Evolutionary conservation across 2,888 invertebrate genomes (phyloP).

Genomic region (Eremobia ochroleuca): DNA sequence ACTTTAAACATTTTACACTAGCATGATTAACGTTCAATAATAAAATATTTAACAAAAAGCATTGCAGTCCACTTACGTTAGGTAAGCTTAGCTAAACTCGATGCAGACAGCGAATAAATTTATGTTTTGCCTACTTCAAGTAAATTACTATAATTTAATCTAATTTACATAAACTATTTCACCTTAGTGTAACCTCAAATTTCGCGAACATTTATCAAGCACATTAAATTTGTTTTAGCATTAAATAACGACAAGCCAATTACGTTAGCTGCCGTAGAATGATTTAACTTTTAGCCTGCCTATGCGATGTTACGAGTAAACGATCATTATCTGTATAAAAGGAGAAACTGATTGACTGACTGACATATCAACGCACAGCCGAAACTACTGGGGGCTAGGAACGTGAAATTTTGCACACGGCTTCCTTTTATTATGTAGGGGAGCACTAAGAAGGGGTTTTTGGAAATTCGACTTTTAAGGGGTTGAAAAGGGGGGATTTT

Average conservation of each 20-base stretch:
- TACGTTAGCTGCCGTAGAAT: conserved; percentile 22
- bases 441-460: too few relatives aligned
- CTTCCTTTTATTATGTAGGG: too few relatives aligned
- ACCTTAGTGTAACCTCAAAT: conserved; percentile 63
- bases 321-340: too few relatives aligned
- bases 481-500: too few relatives aligned
- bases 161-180: conserved; percentile 67
- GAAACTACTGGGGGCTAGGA: too few relatives aligned
- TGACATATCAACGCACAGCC: too few relatives aligned
- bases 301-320: not conserved
- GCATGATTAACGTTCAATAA: conserved; percentile 2
- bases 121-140: conserved; percentile 53
- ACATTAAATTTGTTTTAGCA: conserved; percentile 60
- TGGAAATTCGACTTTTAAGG: too few relatives aligned
- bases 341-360: too few relatives aligned
- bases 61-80: conserved; percentile 43
- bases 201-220: conserved; percentile 61
- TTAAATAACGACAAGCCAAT: conserved; percentile 56
- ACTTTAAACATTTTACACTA: conserved; percentile 1
- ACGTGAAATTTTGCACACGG: too few relatives aligned
- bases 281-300: conserved; percentile 1
- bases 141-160: conserved; percentile 65
- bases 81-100: conserved; percentile 16
- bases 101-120: conserved; percentile 61
- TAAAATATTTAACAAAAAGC: conserved; percentile 8